Base-by-base conservation (phyloP, 37 sponge, comb jelly and placozoan genomes). In the Agelas oroides region DNA sequence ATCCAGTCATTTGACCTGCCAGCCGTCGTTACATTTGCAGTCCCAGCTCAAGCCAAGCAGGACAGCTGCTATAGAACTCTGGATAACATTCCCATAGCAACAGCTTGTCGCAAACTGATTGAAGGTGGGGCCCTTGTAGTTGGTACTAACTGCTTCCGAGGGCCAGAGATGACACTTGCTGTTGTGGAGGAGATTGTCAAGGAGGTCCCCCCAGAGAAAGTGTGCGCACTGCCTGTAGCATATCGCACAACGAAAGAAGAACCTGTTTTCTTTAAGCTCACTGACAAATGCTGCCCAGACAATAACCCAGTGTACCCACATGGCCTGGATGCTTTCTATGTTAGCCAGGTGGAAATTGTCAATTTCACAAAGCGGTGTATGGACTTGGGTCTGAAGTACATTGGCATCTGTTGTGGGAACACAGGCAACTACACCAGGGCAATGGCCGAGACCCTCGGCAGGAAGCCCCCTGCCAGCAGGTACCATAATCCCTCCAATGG, bases 321-420 rank as follows among this genome's bases (percentile, higher is more conserved):
- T 25, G 81, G 81, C 12, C 54, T 90, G 67, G 81, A 84, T 60
- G 65, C 85, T 5, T 84, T 85, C 53, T 71, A 52, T 20, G 81
- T 80, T 13, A 73, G 80, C 28, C 23, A 24, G 21, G 38, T 11
- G 23, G 90, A 84, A 24, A 84, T 90, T 34, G 69, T 40, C 14
- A 38, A 32, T 28, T 90, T 90, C 76, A 84, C 85, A 18, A 75
- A 85, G 76, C 41, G 61, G 15, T 79, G 81, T 28, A 41, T 62
- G n/a, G 81, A 84, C 20, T 41, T 90, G 64, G 90, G 85, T 12
- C 31, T 90, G 53, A 77, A 61, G 79, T 90, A 90, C 74, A n/a
- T 90, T 20, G 90, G 90, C 40, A 84, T 90, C 56, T 90, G 90
- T 71, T 90, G 90, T 84, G 90, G 90, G 19, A 90, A 90, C 38